Evolutionary conservation across 2,797 vertebrate species (phyloP).

Genomic region (Melanotaenia trifasciata): DNA sequence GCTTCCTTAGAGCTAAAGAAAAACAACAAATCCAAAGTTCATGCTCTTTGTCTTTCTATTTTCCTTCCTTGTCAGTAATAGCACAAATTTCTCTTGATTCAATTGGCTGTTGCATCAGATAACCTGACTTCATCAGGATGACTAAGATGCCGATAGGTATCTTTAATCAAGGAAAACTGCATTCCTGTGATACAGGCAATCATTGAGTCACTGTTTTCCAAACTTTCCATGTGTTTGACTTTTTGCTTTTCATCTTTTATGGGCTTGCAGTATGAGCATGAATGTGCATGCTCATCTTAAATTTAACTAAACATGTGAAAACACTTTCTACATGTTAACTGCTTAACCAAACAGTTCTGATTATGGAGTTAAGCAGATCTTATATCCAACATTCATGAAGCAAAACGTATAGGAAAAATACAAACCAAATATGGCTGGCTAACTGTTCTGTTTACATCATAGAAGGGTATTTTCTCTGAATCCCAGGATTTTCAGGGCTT

Average conservation of each 20-base stretch:
- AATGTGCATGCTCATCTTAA: background rate
- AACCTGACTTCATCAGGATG: conserved; percentile 32
- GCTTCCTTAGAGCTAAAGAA: conserved; percentile 78
- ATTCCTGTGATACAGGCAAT: conserved; percentile 32
- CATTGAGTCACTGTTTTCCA: conserved; percentile 20
- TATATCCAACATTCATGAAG: background rate
- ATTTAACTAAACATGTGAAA: background rate
- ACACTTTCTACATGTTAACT: background rate
- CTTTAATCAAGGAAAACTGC: conserved; percentile 59
- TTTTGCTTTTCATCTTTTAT: background rate
- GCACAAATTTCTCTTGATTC: conserved; percentile 43
- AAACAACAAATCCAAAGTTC: conserved; percentile 64
- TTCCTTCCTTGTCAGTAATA: conserved; percentile 32
- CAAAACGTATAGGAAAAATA: background rate
- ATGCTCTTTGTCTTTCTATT: conserved; percentile 42
- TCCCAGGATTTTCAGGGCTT: background rate
- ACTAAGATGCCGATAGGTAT: conserved; percentile 47
- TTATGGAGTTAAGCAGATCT: background rate
- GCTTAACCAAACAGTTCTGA: too few species aligned
- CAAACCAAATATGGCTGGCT: background rate
- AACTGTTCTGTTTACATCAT: background rate
- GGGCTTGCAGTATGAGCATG: background rate
- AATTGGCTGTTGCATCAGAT: conserved; percentile 38
- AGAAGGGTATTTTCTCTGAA: background rate
- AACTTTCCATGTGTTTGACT: conserved; percentile 19